Base-by-base conservation (phyloP, 2,113 vertebrate species). In the Nesogale talazaci region DNA sequence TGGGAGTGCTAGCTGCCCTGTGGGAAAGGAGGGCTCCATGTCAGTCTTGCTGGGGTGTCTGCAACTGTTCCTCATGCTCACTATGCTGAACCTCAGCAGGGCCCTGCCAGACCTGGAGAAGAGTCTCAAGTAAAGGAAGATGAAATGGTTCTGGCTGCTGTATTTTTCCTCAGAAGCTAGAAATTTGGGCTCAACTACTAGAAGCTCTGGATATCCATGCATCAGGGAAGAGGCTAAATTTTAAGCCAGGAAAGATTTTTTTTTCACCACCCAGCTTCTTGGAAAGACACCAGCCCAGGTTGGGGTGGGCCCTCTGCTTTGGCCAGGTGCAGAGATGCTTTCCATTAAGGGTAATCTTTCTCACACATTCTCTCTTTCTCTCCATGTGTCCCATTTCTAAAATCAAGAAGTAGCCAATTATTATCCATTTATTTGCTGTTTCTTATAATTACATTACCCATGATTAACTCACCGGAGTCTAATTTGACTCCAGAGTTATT, bases 401-500 rank as follows among this genome's bases (percentile, higher is more conserved):
- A 96, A 95, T 77, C 79, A 94, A 65, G 90, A 94, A 90, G 86
- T 83, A 91, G 89, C 29, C 65, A 96, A 94, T 94, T 76, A 93
- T 93, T 95, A 91, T 80, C 84, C 93, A 92, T 88, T 93, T 95
- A 92, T 96, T 95, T 95, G 57, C 91, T 91, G 72, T 81, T 88
- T 93, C 89, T 94, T 96, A 89, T 95, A 95, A 97, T 95, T 89
- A 93, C n/a, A 94, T 96, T 96, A 88, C 89, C 84, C 59, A 75
- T 94, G 94, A 97, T 96, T 91, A 97, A 91, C 94, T 93, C 94
- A 90, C 85, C 91, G 81, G 92, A 88, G 78, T 91, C 94, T 96
- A 96, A 96, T 95, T 87, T 80, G 88, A 89, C 80, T 92, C 25
- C 72, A 56, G 79, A 84, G 67, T 80, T 83, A 91, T 87, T 93